A percentile compares a stretch with the other conserved stretches of the same genome.
Conservation (phyloP, 2,797 vertebrate species). For the Florisuga fusca region DNA sequence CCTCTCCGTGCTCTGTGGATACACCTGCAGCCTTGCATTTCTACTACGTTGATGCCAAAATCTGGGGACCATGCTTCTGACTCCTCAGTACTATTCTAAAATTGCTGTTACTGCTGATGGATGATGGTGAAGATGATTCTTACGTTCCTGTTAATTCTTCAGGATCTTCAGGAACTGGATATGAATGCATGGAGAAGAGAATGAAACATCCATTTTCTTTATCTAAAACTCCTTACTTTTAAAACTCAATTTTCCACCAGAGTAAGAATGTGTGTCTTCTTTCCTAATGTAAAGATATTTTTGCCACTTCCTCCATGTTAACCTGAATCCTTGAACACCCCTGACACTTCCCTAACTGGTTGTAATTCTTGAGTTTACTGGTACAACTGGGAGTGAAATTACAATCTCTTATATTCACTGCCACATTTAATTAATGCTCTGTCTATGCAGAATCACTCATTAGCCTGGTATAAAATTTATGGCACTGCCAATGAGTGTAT, state of each 20-base stretch:
- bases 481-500: slow-evolving; percentile 28
- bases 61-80: background rate
- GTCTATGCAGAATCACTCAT: slow-evolving; percentile 16
- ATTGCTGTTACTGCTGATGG: background rate
- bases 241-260: background rate
- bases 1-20: background rate
- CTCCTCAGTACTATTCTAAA: background rate
- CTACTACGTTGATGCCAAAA: background rate
- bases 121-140: background rate
- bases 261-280: background rate
- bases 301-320: background rate
- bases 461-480: slow-evolving; percentile 43
- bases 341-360: background rate
- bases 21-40: background rate
- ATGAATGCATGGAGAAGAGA: background rate
- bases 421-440: slow-evolving; percentile 36
- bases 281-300: background rate
- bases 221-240: background rate
- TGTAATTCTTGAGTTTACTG: slow-evolving; percentile 18
- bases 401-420: background rate
- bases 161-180: background rate
- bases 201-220: background rate
- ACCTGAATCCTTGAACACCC: background rate
- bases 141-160: background rate
- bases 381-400: slow-evolving; percentile 29